Evolutionary conservation across 2,888 invertebrate genomes (phyloP).

Genomic region (Anaspis maculata): DNA sequence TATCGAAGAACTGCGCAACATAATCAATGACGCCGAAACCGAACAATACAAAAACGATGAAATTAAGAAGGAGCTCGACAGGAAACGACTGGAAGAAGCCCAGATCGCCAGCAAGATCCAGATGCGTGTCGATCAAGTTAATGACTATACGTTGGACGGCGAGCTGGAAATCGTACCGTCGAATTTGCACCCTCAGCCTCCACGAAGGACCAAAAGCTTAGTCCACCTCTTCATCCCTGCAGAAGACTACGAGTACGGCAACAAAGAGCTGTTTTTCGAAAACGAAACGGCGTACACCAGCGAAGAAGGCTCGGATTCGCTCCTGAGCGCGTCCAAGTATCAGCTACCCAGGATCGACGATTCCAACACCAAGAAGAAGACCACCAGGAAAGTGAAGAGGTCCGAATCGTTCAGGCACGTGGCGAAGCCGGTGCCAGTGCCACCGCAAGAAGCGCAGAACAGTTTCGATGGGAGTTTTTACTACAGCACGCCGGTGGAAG

Average conservation of each 20-base stretch:
- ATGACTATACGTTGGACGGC: conserved; percentile 48
- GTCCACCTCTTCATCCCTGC: conserved; percentile 59
- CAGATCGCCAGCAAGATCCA: conserved; percentile 32
- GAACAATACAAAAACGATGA: conserved; percentile 51
- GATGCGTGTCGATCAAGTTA: conserved; percentile 39
- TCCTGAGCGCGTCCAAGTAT: conserved; percentile 55
- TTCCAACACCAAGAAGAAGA: conserved; percentile 2
- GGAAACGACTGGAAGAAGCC: conserved; percentile 30
- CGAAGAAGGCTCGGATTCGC: conserved; percentile 63
- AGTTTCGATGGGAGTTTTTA: conserved; percentile 17
- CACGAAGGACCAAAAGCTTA: conserved; percentile 63
- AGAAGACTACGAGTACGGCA: conserved; percentile 44
- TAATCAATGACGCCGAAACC: conserved; percentile 76
- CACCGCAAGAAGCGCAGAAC: conserved; percentile 8
- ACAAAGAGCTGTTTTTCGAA: conserved; percentile 48
- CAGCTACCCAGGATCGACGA: conserved; percentile 12
- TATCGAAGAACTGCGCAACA: conserved; percentile 75
- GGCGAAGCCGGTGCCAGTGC: conserved; percentile 3
- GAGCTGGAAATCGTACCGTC: conserved; percentile 65
- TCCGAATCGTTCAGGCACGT: conserved; percentile 25
- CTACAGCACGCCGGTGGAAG: conserved; percentile 17
- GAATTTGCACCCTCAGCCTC: conserved; percentile 73
- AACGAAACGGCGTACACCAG: conserved; percentile 54
- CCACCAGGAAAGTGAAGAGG: conserved; percentile 18
- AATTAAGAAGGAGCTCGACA: too few species aligned